These are phyloP conservation scores for Oenanthe oenanthe DNA, from an alignment of 2,113 vertebrate species.

Conservation along the genomic window DNA sequence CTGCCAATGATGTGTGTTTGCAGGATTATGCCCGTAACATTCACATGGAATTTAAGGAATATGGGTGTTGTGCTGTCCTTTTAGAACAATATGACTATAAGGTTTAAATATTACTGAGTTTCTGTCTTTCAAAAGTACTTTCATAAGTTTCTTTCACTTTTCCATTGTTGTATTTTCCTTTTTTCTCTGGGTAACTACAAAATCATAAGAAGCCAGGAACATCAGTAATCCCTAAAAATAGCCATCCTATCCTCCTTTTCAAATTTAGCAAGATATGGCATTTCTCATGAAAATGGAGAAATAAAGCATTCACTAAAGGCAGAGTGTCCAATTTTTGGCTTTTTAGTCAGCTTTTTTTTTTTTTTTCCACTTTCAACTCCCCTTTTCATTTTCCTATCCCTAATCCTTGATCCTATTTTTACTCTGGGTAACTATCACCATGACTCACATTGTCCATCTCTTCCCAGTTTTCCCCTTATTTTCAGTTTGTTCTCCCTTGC, in stretches of 20 bases:
- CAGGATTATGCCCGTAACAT: fast-evolving
- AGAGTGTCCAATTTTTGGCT: not conserved
- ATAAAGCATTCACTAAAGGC: conserved; percentile 30
- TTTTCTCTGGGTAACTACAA: not conserved
- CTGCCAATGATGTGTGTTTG: not conserved
- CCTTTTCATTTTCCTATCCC: not conserved
- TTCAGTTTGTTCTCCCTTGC: conserved; percentile 8
- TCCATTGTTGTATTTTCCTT: not conserved
- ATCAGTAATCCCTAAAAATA: conserved; percentile 48
- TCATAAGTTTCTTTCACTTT: not conserved
- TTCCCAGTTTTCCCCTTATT: conserved; percentile 17
- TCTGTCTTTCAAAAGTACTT: not conserved
- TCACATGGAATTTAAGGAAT: not conserved
- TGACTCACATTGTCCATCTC: not conserved
- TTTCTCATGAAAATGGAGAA: conserved; percentile 28
- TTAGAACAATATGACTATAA: not conserved
- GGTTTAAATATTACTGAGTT: not conserved
- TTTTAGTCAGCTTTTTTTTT: not conserved
- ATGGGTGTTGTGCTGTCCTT: not conserved
- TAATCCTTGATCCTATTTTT: not conserved
- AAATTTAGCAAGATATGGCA: conserved; percentile 15
- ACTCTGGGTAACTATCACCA: not conserved
- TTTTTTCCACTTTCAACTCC: not conserved
- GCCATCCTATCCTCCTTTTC: not conserved
- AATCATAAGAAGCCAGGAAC: not conserved